Evolutionary conservation across 92 coral and sea anemone species (phyloP).

Genomic region (Nematostella vectensis): DNA sequence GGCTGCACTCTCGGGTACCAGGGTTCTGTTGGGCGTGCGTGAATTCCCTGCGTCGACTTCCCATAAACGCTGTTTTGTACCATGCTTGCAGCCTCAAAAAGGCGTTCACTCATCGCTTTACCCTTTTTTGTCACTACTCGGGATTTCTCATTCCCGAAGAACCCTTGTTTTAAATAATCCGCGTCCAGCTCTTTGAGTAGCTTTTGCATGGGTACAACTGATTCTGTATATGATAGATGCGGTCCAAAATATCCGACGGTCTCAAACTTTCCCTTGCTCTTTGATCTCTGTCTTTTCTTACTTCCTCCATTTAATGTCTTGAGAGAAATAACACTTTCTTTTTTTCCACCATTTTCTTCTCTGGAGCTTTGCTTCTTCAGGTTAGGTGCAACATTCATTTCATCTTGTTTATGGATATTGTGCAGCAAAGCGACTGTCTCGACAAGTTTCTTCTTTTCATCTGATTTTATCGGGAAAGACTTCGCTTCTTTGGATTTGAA

Average conservation of each 20-base stretch:
- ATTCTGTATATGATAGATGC: background rate
- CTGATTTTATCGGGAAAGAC: background rate
- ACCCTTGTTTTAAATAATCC: background rate
- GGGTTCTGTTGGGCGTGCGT: constrained; percentile 4
- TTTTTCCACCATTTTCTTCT: background rate
- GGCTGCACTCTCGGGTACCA: constrained; percentile 8
- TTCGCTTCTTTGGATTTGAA: background rate
- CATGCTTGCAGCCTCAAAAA: no score
- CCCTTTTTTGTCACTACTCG: background rate
- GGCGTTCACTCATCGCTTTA: no score
- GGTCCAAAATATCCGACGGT: background rate
- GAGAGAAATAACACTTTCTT: background rate
- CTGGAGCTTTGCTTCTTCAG: background rate
- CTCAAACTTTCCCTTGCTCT: background rate
- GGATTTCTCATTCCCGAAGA: background rate
- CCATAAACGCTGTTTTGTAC: background rate
- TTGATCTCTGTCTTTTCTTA: background rate
- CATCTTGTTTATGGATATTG: background rate
- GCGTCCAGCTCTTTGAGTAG: constrained; percentile 1
- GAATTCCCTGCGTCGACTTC: background rate
- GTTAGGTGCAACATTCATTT: background rate
- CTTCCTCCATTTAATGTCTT: background rate
- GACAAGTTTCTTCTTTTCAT: background rate
- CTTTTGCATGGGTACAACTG: background rate
- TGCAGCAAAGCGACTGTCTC: background rate